Evolutionary conservation across 1,140 invertebrate species (phyloP).

Genomic region (Brachystomella parvula): DNA sequence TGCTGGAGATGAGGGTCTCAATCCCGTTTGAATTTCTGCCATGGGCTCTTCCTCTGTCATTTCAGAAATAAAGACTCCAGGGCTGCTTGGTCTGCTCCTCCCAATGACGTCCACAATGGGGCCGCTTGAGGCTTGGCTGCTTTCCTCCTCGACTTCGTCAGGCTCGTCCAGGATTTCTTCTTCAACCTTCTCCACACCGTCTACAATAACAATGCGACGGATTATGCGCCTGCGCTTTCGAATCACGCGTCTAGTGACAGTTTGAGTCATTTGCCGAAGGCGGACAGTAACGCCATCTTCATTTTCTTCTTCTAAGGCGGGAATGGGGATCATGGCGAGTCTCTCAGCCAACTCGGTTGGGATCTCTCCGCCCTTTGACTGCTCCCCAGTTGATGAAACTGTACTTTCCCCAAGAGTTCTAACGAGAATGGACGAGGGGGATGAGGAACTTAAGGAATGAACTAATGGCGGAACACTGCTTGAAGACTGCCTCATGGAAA

Average conservation of each 20-base stretch:
- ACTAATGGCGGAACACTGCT: too few relatives aligned
- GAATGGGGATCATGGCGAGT: too few relatives aligned
- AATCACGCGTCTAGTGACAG: conserved; percentile 65
- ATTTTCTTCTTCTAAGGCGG: not conserved
- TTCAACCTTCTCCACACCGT: conserved; percentile 70
- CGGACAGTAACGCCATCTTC: conserved; percentile 26
- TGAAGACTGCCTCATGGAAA: conserved; percentile 28
- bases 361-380: too few relatives aligned
- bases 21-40: not conserved
- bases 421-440: too few relatives aligned
- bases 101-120: conserved; percentile 24
- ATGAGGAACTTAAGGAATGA: too few relatives aligned
- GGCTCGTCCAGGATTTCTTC: conserved; percentile 76
- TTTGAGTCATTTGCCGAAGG: conserved; percentile 55
- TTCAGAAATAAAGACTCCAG: conserved; percentile 19
- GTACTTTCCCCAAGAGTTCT: too few relatives aligned
- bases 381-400: too few relatives aligned
- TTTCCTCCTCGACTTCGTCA: conserved; percentile 58
- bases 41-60: not conserved
- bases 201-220: conserved; percentile 62
- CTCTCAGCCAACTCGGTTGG: too few relatives aligned
- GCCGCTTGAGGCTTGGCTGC: conserved; percentile 21
- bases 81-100: not conserved
- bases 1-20: not conserved
- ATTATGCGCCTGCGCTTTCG: conserved; percentile 65